Evolutionary conservation across 2,888 invertebrate species (phyloP).

Genomic region (Neocrepidodera transversa): DNA sequence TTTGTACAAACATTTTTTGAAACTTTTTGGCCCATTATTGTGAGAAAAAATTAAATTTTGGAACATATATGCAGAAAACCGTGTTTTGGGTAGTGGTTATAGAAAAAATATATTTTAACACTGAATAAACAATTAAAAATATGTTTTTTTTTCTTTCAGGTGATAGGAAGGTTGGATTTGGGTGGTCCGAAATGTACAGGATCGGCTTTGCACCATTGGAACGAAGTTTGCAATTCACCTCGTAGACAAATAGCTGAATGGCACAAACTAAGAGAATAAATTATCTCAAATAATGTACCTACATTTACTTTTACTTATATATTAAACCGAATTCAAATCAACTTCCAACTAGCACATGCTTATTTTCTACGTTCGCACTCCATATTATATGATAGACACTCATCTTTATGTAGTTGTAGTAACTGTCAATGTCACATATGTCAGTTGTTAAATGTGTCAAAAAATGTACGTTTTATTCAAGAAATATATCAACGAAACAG

Average conservation of each 20-base stretch:
- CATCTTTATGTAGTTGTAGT: no score
- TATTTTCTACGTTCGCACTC: no score
- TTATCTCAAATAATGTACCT: slow-evolving; percentile 21
- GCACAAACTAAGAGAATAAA: slow-evolving; percentile 95
- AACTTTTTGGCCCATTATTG: no score
- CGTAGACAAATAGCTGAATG: slow-evolving; percentile 98
- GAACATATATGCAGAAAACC: no score
- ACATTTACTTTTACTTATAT: slow-evolving; percentile 26
- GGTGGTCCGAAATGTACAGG: slow-evolving; percentile 83
- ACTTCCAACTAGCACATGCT: neutral
- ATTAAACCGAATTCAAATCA: slow-evolving; percentile 29
- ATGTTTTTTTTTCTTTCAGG: slow-evolving; percentile 67
- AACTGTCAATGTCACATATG: neutral
- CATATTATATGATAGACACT: no score
- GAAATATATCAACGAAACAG: slow-evolving; percentile 19
- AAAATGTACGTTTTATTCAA: no score
- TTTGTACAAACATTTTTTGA: no score
- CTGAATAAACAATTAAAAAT: no score
- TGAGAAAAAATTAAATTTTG: no score
- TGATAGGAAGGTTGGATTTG: slow-evolving; percentile 93
- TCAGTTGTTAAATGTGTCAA: no score
- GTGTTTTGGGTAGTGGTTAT: no score
- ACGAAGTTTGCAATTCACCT: slow-evolving; percentile 95
- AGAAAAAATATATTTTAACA: no score
- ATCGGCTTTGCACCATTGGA: slow-evolving; percentile 93